These are phyloP conservation scores for Schrankia costaestrigalis DNA, from an alignment of 2,888 invertebrate species.

Conservation along the genomic window DNA sequence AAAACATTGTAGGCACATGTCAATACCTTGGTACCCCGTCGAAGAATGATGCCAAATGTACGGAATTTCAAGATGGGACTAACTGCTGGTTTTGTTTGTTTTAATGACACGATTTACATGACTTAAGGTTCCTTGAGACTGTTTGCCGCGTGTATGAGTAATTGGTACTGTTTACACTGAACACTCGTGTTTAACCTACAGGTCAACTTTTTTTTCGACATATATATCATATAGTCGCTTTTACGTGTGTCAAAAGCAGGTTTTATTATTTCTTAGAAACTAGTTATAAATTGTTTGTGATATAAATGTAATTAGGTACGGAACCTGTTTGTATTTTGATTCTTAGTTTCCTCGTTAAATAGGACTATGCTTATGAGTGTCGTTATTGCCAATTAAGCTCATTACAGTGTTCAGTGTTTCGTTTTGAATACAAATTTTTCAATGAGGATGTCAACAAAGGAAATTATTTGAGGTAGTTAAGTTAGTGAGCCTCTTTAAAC, in stretches of 20 bases:
- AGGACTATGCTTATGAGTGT: conserved; percentile 14
- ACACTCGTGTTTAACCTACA: too few relatives aligned
- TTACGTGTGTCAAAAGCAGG: too few relatives aligned
- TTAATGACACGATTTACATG: conserved; percentile 59
- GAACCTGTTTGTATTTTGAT: conserved; percentile 11
- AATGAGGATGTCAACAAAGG: conserved; percentile 33
- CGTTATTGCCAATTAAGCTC: conserved; percentile 48
- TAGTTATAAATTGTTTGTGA: background rate
- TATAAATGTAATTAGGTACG: conserved; percentile 3
- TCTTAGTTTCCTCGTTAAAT: conserved; percentile 14
- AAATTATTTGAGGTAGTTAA: conserved; percentile 21
- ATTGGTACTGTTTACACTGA: too few relatives aligned
- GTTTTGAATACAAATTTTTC: conserved; percentile 50
- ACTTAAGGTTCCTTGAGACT: conserved; percentile 47
- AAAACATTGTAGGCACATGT: conserved; percentile 43
- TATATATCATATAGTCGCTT: too few relatives aligned
- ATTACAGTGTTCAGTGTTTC: conserved; percentile 30
- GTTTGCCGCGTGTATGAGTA: conserved; percentile 11
- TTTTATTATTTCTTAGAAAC: conserved; percentile 5
- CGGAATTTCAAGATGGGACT: conserved; percentile 49
- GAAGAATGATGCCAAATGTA: conserved; percentile 54
- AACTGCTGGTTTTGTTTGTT: conserved; percentile 48
- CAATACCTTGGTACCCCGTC: conserved; percentile 44
- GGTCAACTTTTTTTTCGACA: too few relatives aligned
- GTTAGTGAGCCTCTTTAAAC: conserved; percentile 15